phyloP scores from a whole-genome alignment of 2,888 invertebrate species.

The Aphidoletes aphidimyza region DNA sequence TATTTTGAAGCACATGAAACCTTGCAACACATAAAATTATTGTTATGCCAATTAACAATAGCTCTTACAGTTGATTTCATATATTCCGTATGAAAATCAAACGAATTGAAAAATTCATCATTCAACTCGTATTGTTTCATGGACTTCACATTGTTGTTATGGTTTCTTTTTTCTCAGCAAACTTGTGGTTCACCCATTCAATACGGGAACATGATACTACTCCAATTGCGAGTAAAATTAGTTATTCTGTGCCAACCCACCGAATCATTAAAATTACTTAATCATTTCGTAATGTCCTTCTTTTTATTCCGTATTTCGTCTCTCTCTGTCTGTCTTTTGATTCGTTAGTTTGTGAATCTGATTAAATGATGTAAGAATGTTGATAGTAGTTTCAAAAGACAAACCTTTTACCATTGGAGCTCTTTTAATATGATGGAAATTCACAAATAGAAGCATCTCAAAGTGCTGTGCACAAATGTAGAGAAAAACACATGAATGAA shows the following conservation, averaged over 20 bases:
- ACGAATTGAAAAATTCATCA: too few species aligned
- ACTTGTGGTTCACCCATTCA: too few species aligned
- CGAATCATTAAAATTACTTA: slow-evolving; percentile 31
- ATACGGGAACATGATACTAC: too few species aligned
- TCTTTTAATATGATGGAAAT: background rate
- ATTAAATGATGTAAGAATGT: slow-evolving; percentile 1
- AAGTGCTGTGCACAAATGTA: background rate
- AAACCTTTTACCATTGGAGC: background rate
- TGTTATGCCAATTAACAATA: too few species aligned
- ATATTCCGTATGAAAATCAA: too few species aligned
- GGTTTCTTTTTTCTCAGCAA: too few species aligned
- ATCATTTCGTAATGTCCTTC: background rate
- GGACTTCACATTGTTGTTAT: too few species aligned
- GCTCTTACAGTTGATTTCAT: too few species aligned
- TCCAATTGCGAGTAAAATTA: background rate
- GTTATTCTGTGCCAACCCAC: background rate
- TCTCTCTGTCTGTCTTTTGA: background rate
- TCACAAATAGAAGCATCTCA: background rate
- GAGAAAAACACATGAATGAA: background rate
- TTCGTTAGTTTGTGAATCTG: slow-evolving; percentile 4
- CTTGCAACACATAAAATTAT: too few species aligned
- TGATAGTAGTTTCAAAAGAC: background rate
- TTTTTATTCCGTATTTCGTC: background rate
- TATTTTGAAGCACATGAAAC: too few species aligned
- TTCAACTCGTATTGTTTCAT: too few species aligned